These are phyloP conservation scores for Harlomillsia oculata DNA, from an alignment of 1,140 invertebrate genomes.

Conservation along the genomic window DNA sequence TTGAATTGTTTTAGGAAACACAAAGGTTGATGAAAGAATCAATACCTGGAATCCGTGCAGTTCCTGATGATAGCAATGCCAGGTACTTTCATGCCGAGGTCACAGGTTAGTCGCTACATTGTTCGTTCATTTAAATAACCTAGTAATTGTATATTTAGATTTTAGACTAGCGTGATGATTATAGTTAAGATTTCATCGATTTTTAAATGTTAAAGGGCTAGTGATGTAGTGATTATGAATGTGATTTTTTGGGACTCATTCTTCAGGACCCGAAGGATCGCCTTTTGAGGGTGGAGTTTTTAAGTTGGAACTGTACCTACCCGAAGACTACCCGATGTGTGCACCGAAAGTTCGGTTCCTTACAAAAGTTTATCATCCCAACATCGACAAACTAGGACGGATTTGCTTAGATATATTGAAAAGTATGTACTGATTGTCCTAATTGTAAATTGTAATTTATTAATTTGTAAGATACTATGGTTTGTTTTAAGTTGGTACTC, in stretches of 20 bases:
- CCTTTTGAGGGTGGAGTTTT: constrained; percentile 68
- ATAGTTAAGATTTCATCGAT: background rate
- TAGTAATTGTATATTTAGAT: background rate
- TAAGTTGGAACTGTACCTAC: constrained; percentile 67
- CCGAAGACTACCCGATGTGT: constrained; percentile 73
- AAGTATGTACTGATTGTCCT: constrained; percentile 66
- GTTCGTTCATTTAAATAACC: background rate
- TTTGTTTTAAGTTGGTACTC: background rate
- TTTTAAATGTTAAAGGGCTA: too few relatives aligned
- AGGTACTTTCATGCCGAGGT: constrained; percentile 96
- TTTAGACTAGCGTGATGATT: background rate
- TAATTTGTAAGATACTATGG: background rate
- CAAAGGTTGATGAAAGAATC: constrained; percentile 97
- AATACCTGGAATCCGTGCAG: constrained; percentile 89
- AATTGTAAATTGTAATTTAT: background rate
- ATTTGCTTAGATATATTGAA: constrained; percentile 73
- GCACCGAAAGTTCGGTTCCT: constrained; percentile 69
- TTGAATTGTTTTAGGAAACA: constrained; percentile 68
- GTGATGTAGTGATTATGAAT: background rate
- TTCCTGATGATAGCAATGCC: constrained; percentile 90
- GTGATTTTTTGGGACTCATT: background rate
- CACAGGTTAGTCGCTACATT: constrained; percentile 44
- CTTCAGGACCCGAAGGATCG: constrained; percentile 49
- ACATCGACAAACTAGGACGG: constrained; percentile 68
- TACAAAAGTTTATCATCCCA: constrained; percentile 74